A percentile compares a stretch with the other conserved stretches of the same genome.
Evolutionary conservation across 2,797 vertebrate species (phyloP).

Genomic region (Etheostoma perlongum): DNA sequence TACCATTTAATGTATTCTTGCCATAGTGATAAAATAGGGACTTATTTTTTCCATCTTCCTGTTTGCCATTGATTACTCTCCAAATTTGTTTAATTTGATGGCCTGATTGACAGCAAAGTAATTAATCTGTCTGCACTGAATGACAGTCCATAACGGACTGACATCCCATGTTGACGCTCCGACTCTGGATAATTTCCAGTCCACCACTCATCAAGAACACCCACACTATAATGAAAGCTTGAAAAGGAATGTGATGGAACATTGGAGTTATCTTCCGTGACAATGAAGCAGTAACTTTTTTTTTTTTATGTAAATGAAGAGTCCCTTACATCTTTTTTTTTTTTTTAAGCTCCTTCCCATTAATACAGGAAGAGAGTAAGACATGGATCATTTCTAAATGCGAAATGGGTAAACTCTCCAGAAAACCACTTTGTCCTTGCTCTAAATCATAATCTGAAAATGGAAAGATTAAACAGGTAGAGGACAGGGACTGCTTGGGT

Average conservation of each 20-base stretch:
- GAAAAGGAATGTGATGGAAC: conserved; percentile 71
- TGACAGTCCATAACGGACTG: conserved; percentile 91
- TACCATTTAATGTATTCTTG: conserved; percentile 69
- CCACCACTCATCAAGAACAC: conserved; percentile 91
- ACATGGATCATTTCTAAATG: conserved; percentile 36
- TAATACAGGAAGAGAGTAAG: conserved; percentile 27
- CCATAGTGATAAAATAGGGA: conserved; percentile 59
- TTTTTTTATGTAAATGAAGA: conserved; percentile 39
- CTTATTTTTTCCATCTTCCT: conserved; percentile 52
- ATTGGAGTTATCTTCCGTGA: conserved; percentile 88
- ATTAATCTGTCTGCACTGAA: conserved; percentile 90
- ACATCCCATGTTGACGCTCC: conserved; percentile 86
- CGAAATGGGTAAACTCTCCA: conserved; percentile 7
- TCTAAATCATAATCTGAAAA: conserved; percentile 42
- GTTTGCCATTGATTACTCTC: conserved; percentile 85
- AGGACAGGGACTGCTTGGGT: conserved; percentile 58
- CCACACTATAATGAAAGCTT: conserved; percentile 79
- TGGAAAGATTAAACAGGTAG: conserved; percentile 61
- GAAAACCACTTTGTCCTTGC: conserved; percentile 49
- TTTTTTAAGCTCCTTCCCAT: conserved; percentile 49
- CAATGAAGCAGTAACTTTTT: conserved; percentile 74
- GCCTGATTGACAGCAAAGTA: conserved; percentile 90
- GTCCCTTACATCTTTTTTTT: background rate
- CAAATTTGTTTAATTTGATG: conserved; percentile 83
- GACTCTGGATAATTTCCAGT: conserved; percentile 92